Conservation (phyloP, 64 coral and sea anemone genomes). For the Actinia tenebrosa region DNA sequence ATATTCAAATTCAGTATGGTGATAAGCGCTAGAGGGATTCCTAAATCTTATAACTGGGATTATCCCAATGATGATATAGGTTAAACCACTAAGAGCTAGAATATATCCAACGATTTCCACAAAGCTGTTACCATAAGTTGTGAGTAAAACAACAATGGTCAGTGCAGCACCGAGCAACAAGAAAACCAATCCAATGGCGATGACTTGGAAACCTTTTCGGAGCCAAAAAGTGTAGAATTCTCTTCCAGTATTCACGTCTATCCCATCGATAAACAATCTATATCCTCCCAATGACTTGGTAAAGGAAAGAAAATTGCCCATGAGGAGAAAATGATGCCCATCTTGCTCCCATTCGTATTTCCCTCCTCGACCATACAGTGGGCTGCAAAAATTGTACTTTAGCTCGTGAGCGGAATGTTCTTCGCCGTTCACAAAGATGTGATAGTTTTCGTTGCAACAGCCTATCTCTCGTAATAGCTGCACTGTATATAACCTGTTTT, state of each 20-base stretch:
- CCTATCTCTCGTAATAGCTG: background rate
- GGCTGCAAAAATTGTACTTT: slow-evolving; percentile 75
- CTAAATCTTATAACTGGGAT: background rate
- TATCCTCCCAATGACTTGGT: slow-evolving; percentile 49
- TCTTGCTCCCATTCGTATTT: slow-evolving; percentile 82
- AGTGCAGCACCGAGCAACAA: slow-evolving; percentile 37
- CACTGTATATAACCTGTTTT: background rate
- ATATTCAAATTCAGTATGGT: background rate
- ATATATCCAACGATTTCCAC: background rate
- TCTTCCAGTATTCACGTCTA: slow-evolving; percentile 83
- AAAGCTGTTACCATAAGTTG: background rate
- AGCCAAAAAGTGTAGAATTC: slow-evolving; percentile 85
- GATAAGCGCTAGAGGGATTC: background rate
- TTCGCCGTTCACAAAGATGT: background rate
- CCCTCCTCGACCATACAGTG: slow-evolving; percentile 59
- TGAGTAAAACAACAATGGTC: background rate
- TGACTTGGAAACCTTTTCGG: slow-evolving; percentile 65
- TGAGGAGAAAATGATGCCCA: slow-evolving; percentile 67
- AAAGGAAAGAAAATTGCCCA: slow-evolving; percentile 55
- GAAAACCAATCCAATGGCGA: slow-evolving; percentile 54
- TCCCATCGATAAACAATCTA: slow-evolving; percentile 80
- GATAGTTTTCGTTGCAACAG: background rate
- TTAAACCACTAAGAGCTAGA: background rate
- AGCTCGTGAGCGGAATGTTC: background rate
- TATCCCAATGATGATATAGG: background rate